These are phyloP conservation scores for Lepidochitona cinerea DNA, from an alignment of 2,888 invertebrate genomes.

Conservation along the genomic window DNA sequence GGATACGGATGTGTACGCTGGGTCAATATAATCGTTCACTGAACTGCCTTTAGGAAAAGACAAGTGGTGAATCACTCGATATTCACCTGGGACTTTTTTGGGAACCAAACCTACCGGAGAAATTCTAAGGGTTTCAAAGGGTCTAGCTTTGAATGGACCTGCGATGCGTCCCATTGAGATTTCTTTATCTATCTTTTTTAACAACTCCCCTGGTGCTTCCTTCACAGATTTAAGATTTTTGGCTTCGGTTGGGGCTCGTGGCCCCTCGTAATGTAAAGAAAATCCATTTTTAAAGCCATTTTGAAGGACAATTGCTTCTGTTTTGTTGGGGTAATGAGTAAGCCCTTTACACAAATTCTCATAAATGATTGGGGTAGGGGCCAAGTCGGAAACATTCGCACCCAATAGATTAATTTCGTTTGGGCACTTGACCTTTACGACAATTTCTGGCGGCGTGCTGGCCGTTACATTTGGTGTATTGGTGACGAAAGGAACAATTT, in stretches of 20 bases:
- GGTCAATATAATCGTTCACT: slow-evolving; percentile 26
- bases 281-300: slow-evolving; percentile 23
- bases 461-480: too few relatives aligned
- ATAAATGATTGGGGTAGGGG: neutral
- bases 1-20: slow-evolving; percentile 17
- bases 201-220: neutral
- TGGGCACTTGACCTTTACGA: too few relatives aligned
- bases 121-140: slow-evolving; percentile 17
- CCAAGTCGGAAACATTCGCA: too few relatives aligned
- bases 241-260: slow-evolving; percentile 7
- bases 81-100: slow-evolving; percentile 21
- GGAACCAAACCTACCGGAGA: slow-evolving; percentile 27
- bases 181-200: slow-evolving; percentile 22
- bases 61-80: slow-evolving; percentile 26
- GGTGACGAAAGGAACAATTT: too few relatives aligned
- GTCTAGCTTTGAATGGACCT: slow-evolving; percentile 18
- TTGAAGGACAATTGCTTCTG: neutral
- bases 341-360: neutral
- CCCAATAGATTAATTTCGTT: too few relatives aligned
- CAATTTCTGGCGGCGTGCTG: too few relatives aligned
- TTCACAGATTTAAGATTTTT: slow-evolving; percentile 20
- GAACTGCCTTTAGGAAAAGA: slow-evolving; percentile 16
- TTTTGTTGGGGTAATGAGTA: neutral
- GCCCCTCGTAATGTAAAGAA: slow-evolving; percentile 20
- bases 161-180: slow-evolving; percentile 20